Evolutionary conservation across 1,140 invertebrate genomes (phyloP).

Genomic region (Euborellia annulipes): DNA sequence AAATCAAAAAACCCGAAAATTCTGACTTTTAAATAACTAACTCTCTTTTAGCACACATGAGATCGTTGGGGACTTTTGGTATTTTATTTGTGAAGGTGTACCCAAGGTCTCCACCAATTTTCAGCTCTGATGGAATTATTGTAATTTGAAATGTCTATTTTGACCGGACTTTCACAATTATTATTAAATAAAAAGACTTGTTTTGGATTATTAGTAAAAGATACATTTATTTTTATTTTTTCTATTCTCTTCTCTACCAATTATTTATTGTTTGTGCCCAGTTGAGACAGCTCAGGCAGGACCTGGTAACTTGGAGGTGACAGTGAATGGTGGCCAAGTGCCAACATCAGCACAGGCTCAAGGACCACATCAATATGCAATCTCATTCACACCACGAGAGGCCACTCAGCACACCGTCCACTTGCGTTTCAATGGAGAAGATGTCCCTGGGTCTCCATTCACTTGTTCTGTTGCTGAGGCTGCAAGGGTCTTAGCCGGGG

Average conservation of each 20-base stretch:
- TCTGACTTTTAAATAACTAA: too few relatives aligned
- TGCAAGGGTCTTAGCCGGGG: slow-evolving; percentile 51
- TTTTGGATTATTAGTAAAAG: too few relatives aligned
- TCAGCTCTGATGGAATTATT: too few relatives aligned
- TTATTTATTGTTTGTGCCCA: slow-evolving; percentile 23
- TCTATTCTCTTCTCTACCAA: too few relatives aligned
- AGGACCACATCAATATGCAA: slow-evolving; percentile 89
- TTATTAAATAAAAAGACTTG: too few relatives aligned
- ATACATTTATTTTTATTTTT: slow-evolving; percentile 10
- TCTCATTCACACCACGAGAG: slow-evolving; percentile 89
- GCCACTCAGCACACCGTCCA: slow-evolving; percentile 80
- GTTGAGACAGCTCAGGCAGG: slow-evolving; percentile 95
- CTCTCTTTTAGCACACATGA: too few relatives aligned
- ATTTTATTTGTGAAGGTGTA: too few relatives aligned
- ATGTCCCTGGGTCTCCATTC: slow-evolving; percentile 71
- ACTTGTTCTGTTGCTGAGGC: slow-evolving; percentile 54
- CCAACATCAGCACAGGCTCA: slow-evolving; percentile 90
- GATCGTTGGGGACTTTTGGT: too few relatives aligned
- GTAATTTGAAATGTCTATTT: too few relatives aligned
- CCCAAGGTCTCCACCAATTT: too few relatives aligned
- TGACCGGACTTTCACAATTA: too few relatives aligned
- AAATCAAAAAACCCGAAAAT: too few relatives aligned
- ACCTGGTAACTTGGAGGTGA: slow-evolving; percentile 90
- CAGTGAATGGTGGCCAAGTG: slow-evolving; percentile 87
- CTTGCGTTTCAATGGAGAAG: slow-evolving; percentile 87